Base-by-base conservation (phyloP, 2,888 invertebrate genomes). In the Drosophila helvetica region DNA sequence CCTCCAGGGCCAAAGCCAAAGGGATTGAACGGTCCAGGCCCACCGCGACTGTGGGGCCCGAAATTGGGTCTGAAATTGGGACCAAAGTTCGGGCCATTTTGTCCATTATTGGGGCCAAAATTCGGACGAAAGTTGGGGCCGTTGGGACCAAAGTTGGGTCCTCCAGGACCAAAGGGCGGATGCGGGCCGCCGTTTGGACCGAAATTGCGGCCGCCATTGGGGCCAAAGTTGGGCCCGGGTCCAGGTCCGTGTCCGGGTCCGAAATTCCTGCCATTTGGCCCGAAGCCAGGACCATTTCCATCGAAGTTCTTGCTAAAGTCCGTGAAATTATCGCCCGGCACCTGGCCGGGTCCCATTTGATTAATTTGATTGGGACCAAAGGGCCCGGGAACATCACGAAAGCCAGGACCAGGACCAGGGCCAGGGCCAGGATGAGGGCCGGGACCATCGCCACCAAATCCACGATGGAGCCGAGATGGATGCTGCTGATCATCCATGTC, bases 171-270 rank as follows among this genome's bases (percentile, higher is more conserved):
- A 15, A 38, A 19, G 12, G 61, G 62, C 2, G 60, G 27, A 7
- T 27, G 27, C 2, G 27, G 62, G 0, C 42, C 58, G 18, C 55
- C 45, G 0, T 25, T 42, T 12, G 55, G 55, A 15, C 45, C 45
- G 15, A 33, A 57, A 42, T 67, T 64, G 4, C 61, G 62, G 30
- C 69, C 75, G 4, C 74, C 82, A 48, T 74, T 70, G 12, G 38
- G 38, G 7, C 33, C 63, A 25, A 74, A 69, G n/a, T 75, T 72
- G 4, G 57, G 18, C 12, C 45, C 64, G 9, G 46, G 51, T 17
- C 45, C 64, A 1, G 58, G 51, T 6, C 60, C 58, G 9, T 38
- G 51, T 15, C 50, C 43, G 3, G 53, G 62, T n/a, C 53, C 50
- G 46, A 68, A 68, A 48, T 15, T 60, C 43, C 38, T 38, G n/a